phyloP scores from a whole-genome alignment of 2,888 invertebrate genomes.

The Calameuta idolon region DNA sequence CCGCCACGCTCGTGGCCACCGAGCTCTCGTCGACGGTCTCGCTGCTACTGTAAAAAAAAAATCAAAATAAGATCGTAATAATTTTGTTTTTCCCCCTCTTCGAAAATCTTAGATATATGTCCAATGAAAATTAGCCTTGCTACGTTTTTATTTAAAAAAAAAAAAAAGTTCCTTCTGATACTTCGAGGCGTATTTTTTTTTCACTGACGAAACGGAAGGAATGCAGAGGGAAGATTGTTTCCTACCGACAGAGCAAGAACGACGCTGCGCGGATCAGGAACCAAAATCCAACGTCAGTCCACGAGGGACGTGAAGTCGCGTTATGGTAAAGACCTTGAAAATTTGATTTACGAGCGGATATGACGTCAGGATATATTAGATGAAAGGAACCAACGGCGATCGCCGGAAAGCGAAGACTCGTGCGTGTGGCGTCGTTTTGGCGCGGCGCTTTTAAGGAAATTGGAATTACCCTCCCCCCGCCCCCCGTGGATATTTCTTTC shows the following conservation, averaged over 20 bases:
- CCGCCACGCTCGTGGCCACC: slow-evolving; percentile 53
- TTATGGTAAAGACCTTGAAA: slow-evolving; percentile 7
- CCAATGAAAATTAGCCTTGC: no score
- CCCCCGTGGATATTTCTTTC: not conserved
- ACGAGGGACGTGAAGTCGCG: not conserved
- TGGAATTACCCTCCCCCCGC: slow-evolving; percentile 6
- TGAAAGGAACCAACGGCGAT: slow-evolving; percentile 5
- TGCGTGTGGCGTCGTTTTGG: not conserved
- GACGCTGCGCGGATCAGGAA: not conserved
- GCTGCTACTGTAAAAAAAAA: slow-evolving; percentile 47
- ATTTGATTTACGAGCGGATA: slow-evolving; percentile 36
- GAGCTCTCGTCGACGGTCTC: slow-evolving; percentile 59
- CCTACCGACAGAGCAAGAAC: not conserved
- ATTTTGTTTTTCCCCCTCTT: no score
- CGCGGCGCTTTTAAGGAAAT: slow-evolving; percentile 33
- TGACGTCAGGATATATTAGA: slow-evolving; percentile 18
- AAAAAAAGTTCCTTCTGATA: no score
- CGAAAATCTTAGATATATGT: no score
- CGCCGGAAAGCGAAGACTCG: not conserved
- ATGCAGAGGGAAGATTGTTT: not conserved
- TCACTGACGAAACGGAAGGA: not conserved
- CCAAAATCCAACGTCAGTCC: not conserved
- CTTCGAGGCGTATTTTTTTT: not conserved
- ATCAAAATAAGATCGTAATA: no score
- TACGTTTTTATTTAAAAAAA: no score